Base-by-base conservation (phyloP, 2,888 invertebrate genomes). In the Dryococelus australis region DNA sequence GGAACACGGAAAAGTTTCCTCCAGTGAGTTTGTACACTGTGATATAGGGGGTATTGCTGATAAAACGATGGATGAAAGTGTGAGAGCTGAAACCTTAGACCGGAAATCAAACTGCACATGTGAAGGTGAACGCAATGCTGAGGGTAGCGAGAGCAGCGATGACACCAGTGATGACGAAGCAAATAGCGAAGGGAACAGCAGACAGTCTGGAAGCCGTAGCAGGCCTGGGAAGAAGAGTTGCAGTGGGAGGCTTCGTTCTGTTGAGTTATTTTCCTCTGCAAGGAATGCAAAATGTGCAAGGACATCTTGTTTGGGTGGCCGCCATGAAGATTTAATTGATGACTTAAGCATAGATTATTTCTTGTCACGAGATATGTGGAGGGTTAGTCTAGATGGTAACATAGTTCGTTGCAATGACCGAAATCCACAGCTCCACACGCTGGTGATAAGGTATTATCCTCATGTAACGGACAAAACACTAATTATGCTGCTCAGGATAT, bases 391-490 rank as follows among this genome's bases (percentile, higher is more conserved):
- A 20, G 65, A 65, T n/a, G 65, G 65, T 20, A 65, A 65, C 65
- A 65, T 65, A 20, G 65, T 65, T n/a, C 65, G 65, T n/a, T 65
- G 65, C 65, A 65, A 65, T 20, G 65, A 65, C 65, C 65, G 65
- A 3, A 84, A 79, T 28, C 87, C 87, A 0, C 47, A 88, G 10
- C 91, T 95, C 0, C 92, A 94, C 86, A 92, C 93, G 0, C 90
- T 95, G 0, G 93, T 93, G 5, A 92, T 94, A 9, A 94, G 94
- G 0, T 95, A 96, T 8, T 96, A 94, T 90, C 92, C 93, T 9
- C 92, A 93, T 87, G 94, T 96, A 0, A 96, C 96, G 0, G 94
- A 96, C 90, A 91, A 93, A 10, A 95, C 95, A 84, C 91, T 96
- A 27, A 91, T 92, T 24, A 95, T 96, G 91, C 91, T 96, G 86